Evolutionary conservation across 2,888 invertebrate genomes (phyloP).

Genomic region (Drosophila meridiana): DNA sequence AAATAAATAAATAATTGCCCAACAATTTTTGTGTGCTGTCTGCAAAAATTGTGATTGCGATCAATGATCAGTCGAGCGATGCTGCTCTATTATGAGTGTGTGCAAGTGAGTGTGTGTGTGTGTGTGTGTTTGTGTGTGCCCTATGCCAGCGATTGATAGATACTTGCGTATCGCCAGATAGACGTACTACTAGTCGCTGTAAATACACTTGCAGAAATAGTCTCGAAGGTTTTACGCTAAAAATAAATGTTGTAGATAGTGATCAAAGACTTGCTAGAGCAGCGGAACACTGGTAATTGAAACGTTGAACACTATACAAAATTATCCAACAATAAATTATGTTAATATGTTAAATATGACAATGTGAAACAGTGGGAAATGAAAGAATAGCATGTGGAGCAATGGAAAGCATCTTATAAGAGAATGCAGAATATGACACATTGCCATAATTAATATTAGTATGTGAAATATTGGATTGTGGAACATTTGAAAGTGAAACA

Average conservation of each 20-base stretch:
- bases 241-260: neutral
- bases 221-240: neutral
- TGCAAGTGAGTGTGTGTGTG: neutral
- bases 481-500: neutral
- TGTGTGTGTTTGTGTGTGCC: conserved; percentile 4
- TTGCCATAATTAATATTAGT: neutral
- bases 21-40: conserved; percentile 73
- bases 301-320: neutral
- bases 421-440: neutral
- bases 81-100: neutral
- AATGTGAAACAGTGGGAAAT: neutral
- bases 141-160: conserved; percentile 22
- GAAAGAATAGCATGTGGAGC: neutral
- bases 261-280: neutral
- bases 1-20: conserved; percentile 73
- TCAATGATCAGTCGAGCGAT: conserved; percentile 54
- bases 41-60: conserved; percentile 67
- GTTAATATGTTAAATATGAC: neutral
- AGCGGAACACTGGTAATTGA: neutral
- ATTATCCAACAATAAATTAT: too few species aligned
- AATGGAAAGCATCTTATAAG: neutral
- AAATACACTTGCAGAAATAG: conserved; percentile 6
- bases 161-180: conserved; percentile 36
- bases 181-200: conserved; percentile 31
- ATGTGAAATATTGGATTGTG: neutral